These are phyloP conservation scores for Caenorhabditis sinica DNA, from an alignment of 2,888 invertebrate species.

Conservation along the genomic window DNA sequence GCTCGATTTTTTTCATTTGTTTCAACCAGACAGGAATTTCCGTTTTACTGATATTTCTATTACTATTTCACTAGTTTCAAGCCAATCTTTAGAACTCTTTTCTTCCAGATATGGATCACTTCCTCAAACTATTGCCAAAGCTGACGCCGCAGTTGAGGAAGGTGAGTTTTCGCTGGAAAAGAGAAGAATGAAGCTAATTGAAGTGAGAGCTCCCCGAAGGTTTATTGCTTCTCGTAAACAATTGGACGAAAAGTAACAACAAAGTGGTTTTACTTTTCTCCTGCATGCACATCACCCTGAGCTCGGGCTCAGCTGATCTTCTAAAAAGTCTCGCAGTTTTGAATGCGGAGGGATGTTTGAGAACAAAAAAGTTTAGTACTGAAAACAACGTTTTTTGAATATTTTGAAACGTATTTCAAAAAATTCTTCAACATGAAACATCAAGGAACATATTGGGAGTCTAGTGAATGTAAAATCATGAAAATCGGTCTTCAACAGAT, in stretches of 20 bases:
- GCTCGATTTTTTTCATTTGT: slow-evolving; percentile 8
- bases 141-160: slow-evolving; percentile 60
- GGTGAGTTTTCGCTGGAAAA: slow-evolving; percentile 35
- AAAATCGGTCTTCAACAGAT: background rate
- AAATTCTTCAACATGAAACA: too few relatives aligned
- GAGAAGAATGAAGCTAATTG: slow-evolving; percentile 22
- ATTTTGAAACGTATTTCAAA: too few relatives aligned
- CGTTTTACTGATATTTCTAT: slow-evolving; percentile 8
- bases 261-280: background rate
- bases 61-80: background rate
- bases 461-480: too few relatives aligned
- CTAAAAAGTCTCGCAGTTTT: too few relatives aligned
- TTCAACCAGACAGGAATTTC: slow-evolving; percentile 6
- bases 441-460: background rate
- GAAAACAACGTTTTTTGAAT: too few relatives aligned
- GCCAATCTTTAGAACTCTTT: background rate
- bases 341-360: too few relatives aligned
- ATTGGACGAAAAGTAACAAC: background rate
- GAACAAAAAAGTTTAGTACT: too few relatives aligned
- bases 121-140: slow-evolving; percentile 61
- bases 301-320: too few relatives aligned
- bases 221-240: slow-evolving; percentile 21
- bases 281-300: too few relatives aligned
- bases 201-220: background rate
- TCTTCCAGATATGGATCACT: slow-evolving; percentile 58